A percentile compares a stretch with the other conserved stretches of the same genome.
phyloP scores from a whole-genome alignment of 2,888 invertebrate species.

The Crepidodera aurea region DNA sequence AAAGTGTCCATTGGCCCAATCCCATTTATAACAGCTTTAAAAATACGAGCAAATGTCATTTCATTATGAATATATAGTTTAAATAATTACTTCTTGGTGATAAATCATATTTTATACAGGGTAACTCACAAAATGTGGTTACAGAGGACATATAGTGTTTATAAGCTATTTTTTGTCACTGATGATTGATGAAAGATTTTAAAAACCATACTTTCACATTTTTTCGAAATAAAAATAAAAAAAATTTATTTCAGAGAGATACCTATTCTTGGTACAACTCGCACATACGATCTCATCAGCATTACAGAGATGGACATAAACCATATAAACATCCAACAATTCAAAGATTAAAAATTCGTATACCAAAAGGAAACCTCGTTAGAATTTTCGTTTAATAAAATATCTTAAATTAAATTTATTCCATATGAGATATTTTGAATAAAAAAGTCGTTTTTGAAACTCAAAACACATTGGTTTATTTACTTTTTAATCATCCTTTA shows the following conservation, averaged over 20 bases:
- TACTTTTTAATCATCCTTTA: background rate
- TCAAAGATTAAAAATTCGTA: constrained; percentile 7
- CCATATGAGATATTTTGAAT: background rate
- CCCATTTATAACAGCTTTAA: too few species aligned
- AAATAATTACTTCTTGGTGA: too few species aligned
- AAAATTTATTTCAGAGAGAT: constrained; percentile 12
- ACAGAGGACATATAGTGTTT: too few species aligned
- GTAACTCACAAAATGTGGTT: too few species aligned
- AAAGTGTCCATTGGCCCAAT: too few species aligned
- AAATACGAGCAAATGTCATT: too few species aligned
- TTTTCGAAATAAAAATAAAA: background rate
- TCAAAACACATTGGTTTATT: background rate
- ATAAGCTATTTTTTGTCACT: too few species aligned
- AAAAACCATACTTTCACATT: too few species aligned
- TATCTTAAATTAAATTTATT: background rate
- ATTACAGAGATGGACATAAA: background rate
- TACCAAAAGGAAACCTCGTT: background rate
- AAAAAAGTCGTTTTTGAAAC: constrained; percentile 11
- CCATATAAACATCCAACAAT: background rate
- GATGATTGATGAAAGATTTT: too few species aligned
- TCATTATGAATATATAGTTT: too few species aligned
- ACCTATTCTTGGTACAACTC: constrained; percentile 4
- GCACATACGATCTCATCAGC: background rate
- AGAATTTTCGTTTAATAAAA: constrained; percentile 15
- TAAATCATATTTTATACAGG: too few species aligned